Base-by-base conservation (phyloP, 2,888 invertebrate species). In the Lasiommata megera region DNA sequence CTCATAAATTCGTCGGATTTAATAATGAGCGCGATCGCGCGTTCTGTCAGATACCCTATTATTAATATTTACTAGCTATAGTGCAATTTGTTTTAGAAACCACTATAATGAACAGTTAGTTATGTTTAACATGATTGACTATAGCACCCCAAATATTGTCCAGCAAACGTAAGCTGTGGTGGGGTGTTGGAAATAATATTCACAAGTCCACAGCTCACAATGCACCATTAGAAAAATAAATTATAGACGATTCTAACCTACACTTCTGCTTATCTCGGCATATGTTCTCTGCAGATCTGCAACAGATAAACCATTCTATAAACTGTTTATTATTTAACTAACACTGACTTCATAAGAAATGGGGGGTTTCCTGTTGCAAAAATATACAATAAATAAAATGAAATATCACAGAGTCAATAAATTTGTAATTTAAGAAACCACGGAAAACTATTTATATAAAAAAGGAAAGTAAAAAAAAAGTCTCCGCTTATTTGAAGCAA, bases 221-320 rank as follows among this genome's bases (percentile, higher is more conserved):
- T 85, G 88, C 90, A 89, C 90, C 89, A 88, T 88, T 89, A 88
- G 76, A 88, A 89, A 88, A 90, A 90, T 89, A 89, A 90, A 88
- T 89, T 89, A 90, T 86, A 84, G 84, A 88, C 82, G 87, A 82
- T 81, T 81, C 84, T 88, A 88, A 79, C 77, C 80, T 85, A 84
- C 74, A 66, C 67, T 74, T 76, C 68, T 63, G 81, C 84, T 91
- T 91, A 91, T 91, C 91, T 91, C 74, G 90, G 91, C 91, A 91
- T 90, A 60, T 89, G 84, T 83, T 91, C 88, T 77, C 91, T 89
- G 84, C 88, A 87, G 58, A 91, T 82, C 91, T 91, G 56, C 53
- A 62, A 55, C 59, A 51, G 48, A 53, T 8, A 40, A 52, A 40
- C 46, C 31, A 16, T 46, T 46, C 43, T 31, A 46, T 9, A 14